A percentile compares a stretch with the other conserved stretches of the same genome.
phyloP scores from a whole-genome alignment of 1,140 invertebrate genomes.

The Procambarus virginalis region DNA sequence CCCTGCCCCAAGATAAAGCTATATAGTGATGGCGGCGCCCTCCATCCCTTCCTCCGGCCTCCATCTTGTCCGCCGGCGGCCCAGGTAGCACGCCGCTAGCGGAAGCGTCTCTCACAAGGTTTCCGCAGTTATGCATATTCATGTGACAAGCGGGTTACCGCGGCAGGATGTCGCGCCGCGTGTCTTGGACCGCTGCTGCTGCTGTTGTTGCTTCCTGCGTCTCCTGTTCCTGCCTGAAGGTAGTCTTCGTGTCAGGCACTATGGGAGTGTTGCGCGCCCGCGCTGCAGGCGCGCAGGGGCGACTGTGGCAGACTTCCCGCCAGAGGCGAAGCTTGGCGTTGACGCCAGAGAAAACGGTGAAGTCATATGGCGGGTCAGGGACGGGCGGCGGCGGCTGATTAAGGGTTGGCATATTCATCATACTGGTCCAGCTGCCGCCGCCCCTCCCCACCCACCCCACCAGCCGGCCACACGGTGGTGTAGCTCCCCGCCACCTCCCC shows the following conservation, averaged over 20 bases:
- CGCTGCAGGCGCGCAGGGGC: too few relatives aligned
- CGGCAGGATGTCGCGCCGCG: background rate
- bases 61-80: background rate
- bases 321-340: too few relatives aligned
- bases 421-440: background rate
- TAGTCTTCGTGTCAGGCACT: background rate
- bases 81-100: background rate
- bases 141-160: slow-evolving; percentile 38
- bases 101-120: slow-evolving; percentile 26
- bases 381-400: background rate
- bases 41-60: background rate
- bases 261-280: too few relatives aligned
- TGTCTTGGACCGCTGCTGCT: background rate
- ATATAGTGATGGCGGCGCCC: background rate
- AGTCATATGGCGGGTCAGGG: background rate
- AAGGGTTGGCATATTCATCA: slow-evolving; percentile 27
- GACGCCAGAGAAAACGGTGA: background rate
- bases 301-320: too few relatives aligned
- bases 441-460: background rate
- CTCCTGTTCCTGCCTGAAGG: background rate
- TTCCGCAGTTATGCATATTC: slow-evolving; percentile 49
- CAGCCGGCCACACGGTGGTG: background rate
- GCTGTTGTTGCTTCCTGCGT: background rate
- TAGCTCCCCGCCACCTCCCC: too few relatives aligned
- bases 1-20: background rate